Evolutionary conservation across 2,113 vertebrate species (phyloP).

Genomic region (Notechis scutatus): DNA sequence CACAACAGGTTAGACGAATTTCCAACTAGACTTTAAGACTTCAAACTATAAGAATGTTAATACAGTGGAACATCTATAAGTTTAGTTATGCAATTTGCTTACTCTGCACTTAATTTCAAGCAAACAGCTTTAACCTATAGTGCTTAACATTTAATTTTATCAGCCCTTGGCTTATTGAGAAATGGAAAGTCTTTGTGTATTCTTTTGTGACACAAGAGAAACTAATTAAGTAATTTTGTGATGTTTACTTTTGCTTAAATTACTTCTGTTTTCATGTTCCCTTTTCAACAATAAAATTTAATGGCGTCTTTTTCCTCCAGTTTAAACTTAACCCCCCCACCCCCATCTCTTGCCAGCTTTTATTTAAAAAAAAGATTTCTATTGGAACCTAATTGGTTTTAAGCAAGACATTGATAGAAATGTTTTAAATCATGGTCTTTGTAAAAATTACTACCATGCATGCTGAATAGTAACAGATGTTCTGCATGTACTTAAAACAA

Average conservation of each 20-base stretch:
- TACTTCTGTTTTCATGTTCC: slow-evolving; percentile 59
- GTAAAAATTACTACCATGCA: not conserved
- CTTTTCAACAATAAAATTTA: slow-evolving; percentile 37
- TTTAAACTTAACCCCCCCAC: slow-evolving; percentile 21
- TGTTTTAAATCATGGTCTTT: not conserved
- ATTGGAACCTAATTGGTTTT: not conserved
- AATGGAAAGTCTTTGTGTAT: slow-evolving; percentile 47
- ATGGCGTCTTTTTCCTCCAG: slow-evolving; percentile 40
- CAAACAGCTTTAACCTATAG: slow-evolving; percentile 52
- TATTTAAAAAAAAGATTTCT: not conserved
- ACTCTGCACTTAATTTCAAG: slow-evolving; percentile 27
- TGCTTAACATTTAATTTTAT: slow-evolving; percentile 60
- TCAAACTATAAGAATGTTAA: not conserved
- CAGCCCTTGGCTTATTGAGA: slow-evolving; percentile 54
- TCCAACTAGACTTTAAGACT: not conserved
- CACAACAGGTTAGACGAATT: not conserved
- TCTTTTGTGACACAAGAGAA: slow-evolving; percentile 58
- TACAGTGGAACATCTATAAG: slow-evolving; percentile 17
- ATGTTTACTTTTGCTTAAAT: slow-evolving; percentile 56
- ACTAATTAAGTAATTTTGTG: slow-evolving; percentile 53
- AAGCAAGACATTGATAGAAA: not conserved
- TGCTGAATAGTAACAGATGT: slow-evolving; percentile 16
- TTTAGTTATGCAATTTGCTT: not conserved
- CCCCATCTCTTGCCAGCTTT: slow-evolving; percentile 30
- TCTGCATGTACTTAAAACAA: not conserved